A percentile compares a stretch with the other conserved stretches of the same genome.
phyloP scores from a whole-genome alignment of 2,888 invertebrate genomes.

The Steinernema carpocapsae region DNA sequence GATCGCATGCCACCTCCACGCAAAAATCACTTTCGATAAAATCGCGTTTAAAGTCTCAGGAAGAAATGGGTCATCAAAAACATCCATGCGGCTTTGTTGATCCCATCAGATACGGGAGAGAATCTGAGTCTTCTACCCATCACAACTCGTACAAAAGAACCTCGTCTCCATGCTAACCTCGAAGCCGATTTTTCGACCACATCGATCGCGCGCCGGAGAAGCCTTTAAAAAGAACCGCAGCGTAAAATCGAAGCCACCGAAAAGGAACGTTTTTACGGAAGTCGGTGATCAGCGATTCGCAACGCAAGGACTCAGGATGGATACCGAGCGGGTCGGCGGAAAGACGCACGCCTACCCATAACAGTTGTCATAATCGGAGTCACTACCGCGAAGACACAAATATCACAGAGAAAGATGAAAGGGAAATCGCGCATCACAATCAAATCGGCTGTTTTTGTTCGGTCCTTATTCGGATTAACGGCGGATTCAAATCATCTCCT shows the following conservation, averaged over 20 bases:
- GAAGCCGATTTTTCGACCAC: background rate
- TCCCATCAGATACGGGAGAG: slow-evolving; percentile 8
- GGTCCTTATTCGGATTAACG: slow-evolving; percentile 31
- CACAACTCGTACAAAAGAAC: background rate
- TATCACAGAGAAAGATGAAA: slow-evolving; percentile 27
- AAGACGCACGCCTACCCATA: slow-evolving; percentile 9
- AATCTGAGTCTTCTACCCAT: too few species aligned
- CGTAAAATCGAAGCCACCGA: slow-evolving; percentile 13
- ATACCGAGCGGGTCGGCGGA: background rate
- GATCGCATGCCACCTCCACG: background rate
- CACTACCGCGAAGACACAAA: background rate
- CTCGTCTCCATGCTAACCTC: background rate
- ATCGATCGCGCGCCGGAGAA: background rate
- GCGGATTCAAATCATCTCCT: slow-evolving; percentile 34
- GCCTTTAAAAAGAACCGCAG: background rate
- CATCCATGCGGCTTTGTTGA: slow-evolving; percentile 29
- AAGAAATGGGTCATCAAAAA: slow-evolving; percentile 34
- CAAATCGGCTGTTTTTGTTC: slow-evolving; percentile 34
- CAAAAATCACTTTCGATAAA: slow-evolving; percentile 25
- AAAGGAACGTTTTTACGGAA: background rate
- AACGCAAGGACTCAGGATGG: background rate
- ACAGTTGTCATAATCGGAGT: slow-evolving; percentile 24
- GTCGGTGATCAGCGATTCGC: too few species aligned
- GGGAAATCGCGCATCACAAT: slow-evolving; percentile 34
- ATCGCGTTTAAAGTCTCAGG: slow-evolving; percentile 14